These are phyloP conservation scores for Amphiprion percula DNA, from an alignment of 2,113 vertebrate species.

Conservation along the genomic window DNA sequence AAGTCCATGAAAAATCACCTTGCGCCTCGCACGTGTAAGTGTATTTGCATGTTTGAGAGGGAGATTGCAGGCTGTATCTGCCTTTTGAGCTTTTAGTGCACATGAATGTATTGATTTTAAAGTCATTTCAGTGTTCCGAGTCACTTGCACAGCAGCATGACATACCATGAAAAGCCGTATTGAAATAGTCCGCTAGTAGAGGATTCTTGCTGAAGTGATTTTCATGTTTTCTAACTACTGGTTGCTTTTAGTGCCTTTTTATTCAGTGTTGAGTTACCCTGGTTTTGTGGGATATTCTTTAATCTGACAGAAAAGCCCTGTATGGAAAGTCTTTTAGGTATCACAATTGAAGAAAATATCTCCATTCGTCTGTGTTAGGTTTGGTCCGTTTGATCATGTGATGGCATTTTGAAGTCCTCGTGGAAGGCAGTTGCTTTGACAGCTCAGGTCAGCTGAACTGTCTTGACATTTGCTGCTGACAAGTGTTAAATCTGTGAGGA, in stretches of 20 bases:
- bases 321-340: constrained; percentile 6
- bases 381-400: constrained; percentile 46
- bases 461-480: constrained; percentile 73
- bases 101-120: constrained; percentile 77
- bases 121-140: constrained; percentile 60
- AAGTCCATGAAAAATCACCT: constrained; percentile 63
- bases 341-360: constrained; percentile 48
- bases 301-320: constrained; percentile 9
- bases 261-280: constrained; percentile 4
- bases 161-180: constrained; percentile 57
- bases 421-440: constrained; percentile 51
- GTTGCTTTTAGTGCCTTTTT: constrained; percentile 47
- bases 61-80: constrained; percentile 56
- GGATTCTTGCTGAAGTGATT: constrained; percentile 30
- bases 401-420: constrained; percentile 57
- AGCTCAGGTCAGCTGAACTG: constrained; percentile 46
- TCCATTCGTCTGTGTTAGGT: not conserved
- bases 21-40: constrained; percentile 53
- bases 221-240: constrained; percentile 40
- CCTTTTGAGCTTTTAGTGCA: constrained; percentile 71
- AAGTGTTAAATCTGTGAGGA: constrained; percentile 59
- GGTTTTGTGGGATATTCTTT: not conserved
- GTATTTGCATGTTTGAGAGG: constrained; percentile 78
- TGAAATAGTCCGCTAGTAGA: constrained; percentile 24
- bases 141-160: constrained; percentile 51